phyloP scores from a whole-genome alignment of 30 jellyfish, hydroid and myxozoan species.

The Phacellophora camtschatica region DNA sequence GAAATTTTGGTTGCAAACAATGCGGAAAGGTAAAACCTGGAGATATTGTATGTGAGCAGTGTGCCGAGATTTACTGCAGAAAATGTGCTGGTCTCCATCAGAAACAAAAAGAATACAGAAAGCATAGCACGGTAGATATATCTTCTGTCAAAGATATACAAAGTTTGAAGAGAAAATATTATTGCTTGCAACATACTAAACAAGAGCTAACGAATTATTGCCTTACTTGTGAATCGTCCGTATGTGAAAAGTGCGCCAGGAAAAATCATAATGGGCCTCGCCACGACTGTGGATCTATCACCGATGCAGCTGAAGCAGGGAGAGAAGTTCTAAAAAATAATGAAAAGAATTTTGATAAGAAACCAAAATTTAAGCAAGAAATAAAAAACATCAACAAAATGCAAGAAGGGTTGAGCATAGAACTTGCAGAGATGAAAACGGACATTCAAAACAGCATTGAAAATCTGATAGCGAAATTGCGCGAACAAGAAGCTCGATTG shows the following conservation, averaged over 20 bases:
- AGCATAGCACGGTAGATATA: constrained; percentile 45
- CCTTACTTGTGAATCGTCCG: constrained; percentile 69
- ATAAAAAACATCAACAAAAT: constrained; percentile 53
- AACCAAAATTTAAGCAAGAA: constrained; percentile 38
- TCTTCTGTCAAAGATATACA: constrained; percentile 44
- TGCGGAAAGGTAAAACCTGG: constrained; percentile 69
- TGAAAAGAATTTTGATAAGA: constrained; percentile 41
- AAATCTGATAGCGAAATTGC: constrained; percentile 40
- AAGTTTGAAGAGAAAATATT: constrained; percentile 57
- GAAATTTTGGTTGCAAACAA: constrained; percentile 29
- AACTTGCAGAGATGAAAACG: constrained; percentile 55
- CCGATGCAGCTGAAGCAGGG: constrained; percentile 70
- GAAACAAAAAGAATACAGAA: constrained; percentile 39
- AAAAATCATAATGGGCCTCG: constrained; percentile 63
- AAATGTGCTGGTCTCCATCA: constrained; percentile 76
- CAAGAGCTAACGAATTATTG: constrained; percentile 72
- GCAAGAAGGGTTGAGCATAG: constrained; percentile 66
- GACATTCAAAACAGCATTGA: constrained; percentile 72
- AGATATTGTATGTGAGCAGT: constrained; percentile 65
- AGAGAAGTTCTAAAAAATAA: constrained; percentile 44
- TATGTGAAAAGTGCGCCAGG: constrained; percentile 79
- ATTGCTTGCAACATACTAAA: constrained; percentile 73
- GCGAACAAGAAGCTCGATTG: constrained; percentile 66
- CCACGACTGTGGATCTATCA: constrained; percentile 78
- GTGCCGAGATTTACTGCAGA: constrained; percentile 77